phyloP scores from a whole-genome alignment of 2,113 vertebrate species.

The Pterocles burchelli region DNA sequence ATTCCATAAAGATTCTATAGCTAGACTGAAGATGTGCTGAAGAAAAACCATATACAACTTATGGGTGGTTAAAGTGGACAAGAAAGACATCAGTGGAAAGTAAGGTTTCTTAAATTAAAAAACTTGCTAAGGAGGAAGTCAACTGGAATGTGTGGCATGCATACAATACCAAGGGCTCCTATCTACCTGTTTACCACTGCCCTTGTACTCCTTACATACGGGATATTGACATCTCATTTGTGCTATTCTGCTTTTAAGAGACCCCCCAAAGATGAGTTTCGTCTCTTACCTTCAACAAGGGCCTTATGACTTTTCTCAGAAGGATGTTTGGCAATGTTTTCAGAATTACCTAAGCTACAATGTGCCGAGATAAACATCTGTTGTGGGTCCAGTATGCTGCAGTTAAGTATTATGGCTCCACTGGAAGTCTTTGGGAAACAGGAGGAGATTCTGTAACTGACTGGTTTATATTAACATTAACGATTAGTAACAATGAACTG shows the following conservation, averaged over 20 bases:
- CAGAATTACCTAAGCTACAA: background rate
- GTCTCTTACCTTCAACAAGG: background rate
- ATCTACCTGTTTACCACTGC: background rate
- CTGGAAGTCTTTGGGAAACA: background rate
- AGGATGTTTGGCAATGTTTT: background rate
- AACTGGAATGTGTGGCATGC: background rate
- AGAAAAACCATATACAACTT: background rate
- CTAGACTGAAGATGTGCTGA: background rate
- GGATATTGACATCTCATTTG: background rate
- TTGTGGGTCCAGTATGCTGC: background rate
- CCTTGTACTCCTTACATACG: background rate
- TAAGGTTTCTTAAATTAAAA: background rate
- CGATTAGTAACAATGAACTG: background rate
- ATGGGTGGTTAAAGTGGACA: background rate
- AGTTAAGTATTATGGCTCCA: background rate
- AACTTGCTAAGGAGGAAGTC: background rate
- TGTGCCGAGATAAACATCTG: background rate
- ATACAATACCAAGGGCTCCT: background rate
- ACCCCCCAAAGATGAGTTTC: background rate
- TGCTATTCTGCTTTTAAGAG: background rate
- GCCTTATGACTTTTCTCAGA: background rate
- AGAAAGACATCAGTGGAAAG: background rate
- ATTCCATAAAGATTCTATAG: background rate
- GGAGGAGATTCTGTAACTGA: background rate
- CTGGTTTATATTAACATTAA: background rate